Base-by-base conservation (phyloP, 2,888 invertebrate species). In the Drosophila sordidula region DNA sequence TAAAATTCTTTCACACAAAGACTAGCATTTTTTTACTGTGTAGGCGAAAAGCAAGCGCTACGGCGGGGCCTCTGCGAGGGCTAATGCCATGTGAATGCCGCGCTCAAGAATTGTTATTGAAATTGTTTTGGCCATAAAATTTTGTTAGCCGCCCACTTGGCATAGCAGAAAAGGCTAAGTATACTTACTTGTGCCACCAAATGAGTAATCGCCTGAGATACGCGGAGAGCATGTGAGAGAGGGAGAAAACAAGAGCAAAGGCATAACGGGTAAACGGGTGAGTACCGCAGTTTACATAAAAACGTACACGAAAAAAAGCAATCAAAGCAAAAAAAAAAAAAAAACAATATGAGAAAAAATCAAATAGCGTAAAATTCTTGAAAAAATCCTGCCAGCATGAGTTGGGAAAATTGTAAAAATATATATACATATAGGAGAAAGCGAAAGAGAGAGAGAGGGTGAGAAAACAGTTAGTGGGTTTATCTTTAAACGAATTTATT, bases 141-240 rank as follows among this genome's bases (percentile, higher is more conserved):
- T 71, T 51, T 64, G 63, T 77, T 61, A 47, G 68, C 57, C 47
- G 34, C 57, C 54, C 46, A 46, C 18, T 46, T 14, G 26, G 26
- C 26, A 34, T 36, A 55, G 44, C 41, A 45, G 45, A 49, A 50
- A 61, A 42, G 52, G 52, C 58, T 52, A 61, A 64, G 62, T 55
- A 78, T 83, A 95, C 95, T 95, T 93, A 95, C 95, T 95, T 92
- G 95, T 94, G 92, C 95, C 95, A 94, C 95, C 95, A 94, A 95
- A 95, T 90, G 95, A 93, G 89, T 95, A 95, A 94, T 95, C 95
- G 94, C 95, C 95, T 95, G 78, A 76, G 59, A 58, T 57, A 46
- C 55, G 32, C 36, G 18, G 45, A 55, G 34, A 52, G 41, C 39
- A 32, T 39, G 59, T 22, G 29, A 45, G 26, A 55, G 42, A 62